Base-by-base conservation (phyloP, 2,888 invertebrate species). In the Acrobasis consociella region DNA sequence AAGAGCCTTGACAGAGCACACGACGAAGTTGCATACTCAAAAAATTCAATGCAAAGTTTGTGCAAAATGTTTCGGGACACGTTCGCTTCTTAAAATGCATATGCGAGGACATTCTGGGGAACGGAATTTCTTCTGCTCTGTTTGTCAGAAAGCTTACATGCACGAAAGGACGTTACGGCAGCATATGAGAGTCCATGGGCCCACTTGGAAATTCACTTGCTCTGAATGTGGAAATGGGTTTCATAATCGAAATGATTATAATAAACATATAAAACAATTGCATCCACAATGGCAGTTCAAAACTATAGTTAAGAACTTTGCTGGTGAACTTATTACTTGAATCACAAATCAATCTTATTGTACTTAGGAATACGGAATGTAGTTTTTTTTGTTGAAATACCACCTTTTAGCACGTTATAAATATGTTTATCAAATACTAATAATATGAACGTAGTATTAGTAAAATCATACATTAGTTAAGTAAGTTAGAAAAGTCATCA, bases 111-210 rank as follows among this genome's bases (percentile, higher is more conserved):
- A 92, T 60, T 86, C 86, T 0, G 92, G 92, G 0, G 91, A 90
- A 58, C 76, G 90, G 15, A 91, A 90, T 64, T 92, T 90, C 73
- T 82, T 77, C 55, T 92, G 91, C 64, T 65, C 64, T 0, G 73
- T 92, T 17, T 91, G 92, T 58, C 86, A 89, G 38, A 92, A 90
- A 53, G 82, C 89, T 0, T 92, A 90, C 60, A 89, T 89, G 89
- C 91, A 90, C 59, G 87, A 90, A 61, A 77, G 89, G 58, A 90
- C 89, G 1, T 66, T 91, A 13, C 71, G 85, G 0, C 88, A 88
- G 58, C 93, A 93, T 64, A 93, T 91, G 89, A 73, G 85, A 0
- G 80, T 85, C 0, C 91, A 92, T 55, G 87, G 85, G 0, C 82
- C 87, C 0, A 75, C 81, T 0, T 86, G 86, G 83, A 89, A 85